Conservation (phyloP, 2,888 invertebrate species). For the Eugnorisma glareosa region DNA sequence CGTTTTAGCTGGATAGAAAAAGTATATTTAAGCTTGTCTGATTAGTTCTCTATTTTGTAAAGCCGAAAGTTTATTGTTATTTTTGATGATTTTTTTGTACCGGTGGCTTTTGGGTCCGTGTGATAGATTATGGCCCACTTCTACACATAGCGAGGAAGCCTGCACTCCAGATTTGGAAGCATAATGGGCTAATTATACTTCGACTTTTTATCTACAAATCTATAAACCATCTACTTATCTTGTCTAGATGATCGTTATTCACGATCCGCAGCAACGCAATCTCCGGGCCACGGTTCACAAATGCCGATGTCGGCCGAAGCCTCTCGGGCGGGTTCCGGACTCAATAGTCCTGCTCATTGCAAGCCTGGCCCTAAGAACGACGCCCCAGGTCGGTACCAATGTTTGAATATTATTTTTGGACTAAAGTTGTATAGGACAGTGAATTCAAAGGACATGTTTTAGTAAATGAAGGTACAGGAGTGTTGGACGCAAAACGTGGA, state of each 20-base stretch:
- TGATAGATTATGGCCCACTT: background rate
- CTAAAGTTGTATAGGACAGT: constrained; percentile 13
- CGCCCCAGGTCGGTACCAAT: constrained; percentile 84
- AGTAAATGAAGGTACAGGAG: background rate
- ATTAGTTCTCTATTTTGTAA: background rate
- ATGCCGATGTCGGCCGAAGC: constrained; percentile 89
- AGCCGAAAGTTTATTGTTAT: background rate
- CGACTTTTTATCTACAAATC: background rate
- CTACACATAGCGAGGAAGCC: background rate
- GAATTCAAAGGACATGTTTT: constrained; percentile 65
- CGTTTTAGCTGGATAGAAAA: background rate
- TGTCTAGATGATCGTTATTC: constrained; percentile 56
- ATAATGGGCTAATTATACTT: background rate
- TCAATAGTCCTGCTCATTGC: constrained; percentile 88
- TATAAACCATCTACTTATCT: constrained; percentile 2
- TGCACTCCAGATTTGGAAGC: background rate
- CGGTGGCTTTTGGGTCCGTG: background rate
- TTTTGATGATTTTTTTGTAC: background rate
- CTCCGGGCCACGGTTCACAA: constrained; percentile 84
- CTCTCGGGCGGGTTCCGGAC: constrained; percentile 86
- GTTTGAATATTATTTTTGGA: background rate
- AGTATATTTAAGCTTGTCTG: too few species aligned
- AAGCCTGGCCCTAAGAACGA: constrained; percentile 85
- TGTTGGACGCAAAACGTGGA: background rate
- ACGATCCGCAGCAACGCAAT: constrained; percentile 81